These are phyloP conservation scores for Philotrypesis tridentata DNA, from an alignment of 1,140 invertebrate species.

Conservation along the genomic window DNA sequence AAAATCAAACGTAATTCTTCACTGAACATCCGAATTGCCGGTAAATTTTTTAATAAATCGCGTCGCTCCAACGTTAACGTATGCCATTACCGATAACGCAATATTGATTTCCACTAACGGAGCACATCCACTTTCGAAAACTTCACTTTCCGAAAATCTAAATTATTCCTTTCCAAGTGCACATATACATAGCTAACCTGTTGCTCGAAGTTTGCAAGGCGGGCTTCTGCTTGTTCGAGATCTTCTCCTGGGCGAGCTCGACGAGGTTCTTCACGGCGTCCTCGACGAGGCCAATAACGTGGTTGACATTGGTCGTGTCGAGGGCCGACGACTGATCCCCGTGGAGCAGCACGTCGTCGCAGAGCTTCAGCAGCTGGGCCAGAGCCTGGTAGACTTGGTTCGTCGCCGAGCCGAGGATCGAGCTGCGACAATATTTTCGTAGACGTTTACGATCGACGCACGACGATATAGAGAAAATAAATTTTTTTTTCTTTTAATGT, in stretches of 20 bases:
- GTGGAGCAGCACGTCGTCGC: slow-evolving; percentile 89
- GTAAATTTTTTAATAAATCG: no score
- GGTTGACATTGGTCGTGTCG: slow-evolving; percentile 83
- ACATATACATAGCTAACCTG: slow-evolving; percentile 66
- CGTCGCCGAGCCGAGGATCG: slow-evolving; percentile 82
- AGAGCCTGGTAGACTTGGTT: slow-evolving; percentile 90
- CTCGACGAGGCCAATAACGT: slow-evolving; percentile 85
- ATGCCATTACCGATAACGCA: no score
- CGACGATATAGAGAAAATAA: neutral
- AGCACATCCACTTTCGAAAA: no score
- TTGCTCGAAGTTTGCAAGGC: slow-evolving; percentile 68
- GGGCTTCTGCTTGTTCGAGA: slow-evolving; percentile 75
- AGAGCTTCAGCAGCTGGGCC: slow-evolving; percentile 89
- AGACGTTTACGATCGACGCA: neutral
- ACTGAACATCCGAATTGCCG: no score
- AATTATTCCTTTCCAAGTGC: no score
- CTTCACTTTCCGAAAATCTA: no score
- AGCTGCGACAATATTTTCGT: slow-evolving; percentile 67
- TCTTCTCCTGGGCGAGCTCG: slow-evolving; percentile 79
- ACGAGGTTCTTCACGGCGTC: slow-evolving; percentile 85
- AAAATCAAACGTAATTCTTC: no score
- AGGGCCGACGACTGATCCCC: slow-evolving; percentile 79
- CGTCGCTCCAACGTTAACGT: no score
- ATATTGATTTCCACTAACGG: no score
- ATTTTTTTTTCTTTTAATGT: neutral